phyloP scores from a whole-genome alignment of 2,797 vertebrate genomes.

The Pteropus rufus region DNA sequence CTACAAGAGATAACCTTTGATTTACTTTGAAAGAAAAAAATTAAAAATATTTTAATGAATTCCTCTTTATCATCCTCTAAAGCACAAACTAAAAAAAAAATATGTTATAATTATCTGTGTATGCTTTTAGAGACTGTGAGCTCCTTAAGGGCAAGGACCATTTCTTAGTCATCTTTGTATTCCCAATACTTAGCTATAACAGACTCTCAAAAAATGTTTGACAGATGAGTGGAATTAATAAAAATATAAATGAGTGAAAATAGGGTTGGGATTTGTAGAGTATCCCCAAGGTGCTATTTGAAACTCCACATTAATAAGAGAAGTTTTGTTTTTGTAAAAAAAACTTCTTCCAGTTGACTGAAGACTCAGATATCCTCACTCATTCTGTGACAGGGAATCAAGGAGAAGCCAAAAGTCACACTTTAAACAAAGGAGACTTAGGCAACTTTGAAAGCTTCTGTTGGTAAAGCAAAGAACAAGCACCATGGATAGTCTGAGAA shows the following conservation, averaged over 20 bases:
- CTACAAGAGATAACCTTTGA: not conserved
- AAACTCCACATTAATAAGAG: not conserved
- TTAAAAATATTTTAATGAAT: not conserved
- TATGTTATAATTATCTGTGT: not conserved
- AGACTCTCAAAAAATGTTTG: not conserved
- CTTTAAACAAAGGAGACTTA: not conserved
- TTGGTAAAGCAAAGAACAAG: slow-evolving; percentile 3
- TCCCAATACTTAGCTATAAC: not conserved
- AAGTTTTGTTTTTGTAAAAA: slow-evolving; percentile 17
- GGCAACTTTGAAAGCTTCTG: not conserved
- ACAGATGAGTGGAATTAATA: not conserved
- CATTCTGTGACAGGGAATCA: not conserved
- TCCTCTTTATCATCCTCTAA: slow-evolving; percentile 6
- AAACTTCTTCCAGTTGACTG: not conserved
- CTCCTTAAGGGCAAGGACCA: not conserved
- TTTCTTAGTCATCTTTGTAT: not conserved
- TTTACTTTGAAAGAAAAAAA: not conserved
- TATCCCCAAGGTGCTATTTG: not conserved
- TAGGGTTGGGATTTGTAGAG: not conserved
- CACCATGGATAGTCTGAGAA: not conserved
- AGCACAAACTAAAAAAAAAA: not conserved
- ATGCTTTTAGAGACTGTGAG: not conserved
- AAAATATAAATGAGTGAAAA: slow-evolving; percentile 25
- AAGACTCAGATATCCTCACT: not conserved
- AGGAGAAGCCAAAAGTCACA: not conserved